phyloP scores from a whole-genome alignment of 1,140 invertebrate species.

The Caerostris darwini region DNA sequence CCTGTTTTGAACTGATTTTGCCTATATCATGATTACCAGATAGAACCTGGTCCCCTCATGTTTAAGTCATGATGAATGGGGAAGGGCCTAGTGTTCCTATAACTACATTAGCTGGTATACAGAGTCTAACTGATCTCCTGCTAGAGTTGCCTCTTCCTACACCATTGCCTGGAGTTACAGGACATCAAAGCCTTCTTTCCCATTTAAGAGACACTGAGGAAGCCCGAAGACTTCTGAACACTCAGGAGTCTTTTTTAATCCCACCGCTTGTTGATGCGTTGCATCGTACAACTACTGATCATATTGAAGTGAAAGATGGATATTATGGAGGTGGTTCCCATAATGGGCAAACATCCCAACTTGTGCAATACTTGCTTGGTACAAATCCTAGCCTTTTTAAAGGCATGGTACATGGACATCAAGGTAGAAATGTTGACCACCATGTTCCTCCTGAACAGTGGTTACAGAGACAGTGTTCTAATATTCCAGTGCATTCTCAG shows the following conservation, averaged over 20 bases:
- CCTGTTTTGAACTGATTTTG: neutral
- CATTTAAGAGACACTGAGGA: conserved; percentile 94
- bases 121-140: conserved; percentile 96
- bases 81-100: conserved; percentile 98
- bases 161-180: conserved; percentile 89
- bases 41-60: neutral
- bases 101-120: conserved; percentile 97
- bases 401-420: conserved; percentile 45
- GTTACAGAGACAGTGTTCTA: conserved; percentile 63
- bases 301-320: conserved; percentile 94
- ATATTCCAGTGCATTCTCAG: conserved; percentile 62
- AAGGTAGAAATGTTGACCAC: conserved; percentile 35
- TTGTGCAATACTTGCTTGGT: conserved; percentile 90
- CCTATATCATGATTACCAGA: neutral
- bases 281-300: conserved; percentile 91
- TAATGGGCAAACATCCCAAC: conserved; percentile 78
- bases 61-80: conserved; percentile 88
- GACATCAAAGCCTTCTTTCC: conserved; percentile 89
- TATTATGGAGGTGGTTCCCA: conserved; percentile 88
- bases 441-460: conserved; percentile 63
- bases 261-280: conserved; percentile 89
- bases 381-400: conserved; percentile 88
- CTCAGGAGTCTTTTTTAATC: conserved; percentile 57
- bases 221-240: conserved; percentile 90
- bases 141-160: conserved; percentile 96